phyloP scores from a whole-genome alignment of 2,888 invertebrate genomes.

The Oegoconia quadripuncta region DNA sequence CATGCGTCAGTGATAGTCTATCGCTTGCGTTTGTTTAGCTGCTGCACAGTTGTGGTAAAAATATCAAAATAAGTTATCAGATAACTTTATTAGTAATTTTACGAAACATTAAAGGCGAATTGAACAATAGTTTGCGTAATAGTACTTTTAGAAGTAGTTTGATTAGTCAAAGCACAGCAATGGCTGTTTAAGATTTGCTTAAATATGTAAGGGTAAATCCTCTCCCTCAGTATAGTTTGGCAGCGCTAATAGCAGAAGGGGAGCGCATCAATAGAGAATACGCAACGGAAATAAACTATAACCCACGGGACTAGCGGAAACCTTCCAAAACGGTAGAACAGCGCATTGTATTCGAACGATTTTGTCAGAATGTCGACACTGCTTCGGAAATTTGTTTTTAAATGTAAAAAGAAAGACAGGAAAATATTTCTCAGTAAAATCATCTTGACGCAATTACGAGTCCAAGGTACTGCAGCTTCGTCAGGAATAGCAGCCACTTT shows the following conservation, averaged over 20 bases:
- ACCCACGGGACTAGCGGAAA: not conserved
- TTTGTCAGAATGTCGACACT: not conserved
- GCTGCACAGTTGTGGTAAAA: not conserved
- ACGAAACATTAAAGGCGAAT: not conserved
- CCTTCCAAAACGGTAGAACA: not conserved
- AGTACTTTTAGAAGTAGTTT: not conserved
- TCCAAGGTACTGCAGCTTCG: too few relatives aligned
- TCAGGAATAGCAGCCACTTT: too few relatives aligned
- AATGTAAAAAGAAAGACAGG: constrained; percentile 3
- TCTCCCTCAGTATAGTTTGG: not conserved
- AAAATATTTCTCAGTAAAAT: constrained; percentile 7
- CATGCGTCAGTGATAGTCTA: constrained; percentile 22
- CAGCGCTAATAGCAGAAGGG: not conserved
- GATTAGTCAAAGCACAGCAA: too few relatives aligned
- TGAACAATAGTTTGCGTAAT: not conserved
- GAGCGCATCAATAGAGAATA: constrained; percentile 1
- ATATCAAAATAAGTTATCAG: not conserved
- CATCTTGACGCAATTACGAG: constrained; percentile 1
- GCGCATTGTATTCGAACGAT: not conserved
- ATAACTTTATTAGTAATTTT: not conserved
- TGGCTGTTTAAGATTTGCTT: not conserved
- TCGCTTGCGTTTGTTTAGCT: constrained; percentile 5
- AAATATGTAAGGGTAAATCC: not conserved
- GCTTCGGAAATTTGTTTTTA: not conserved
- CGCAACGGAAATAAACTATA: constrained; percentile 1